Base-by-base conservation (phyloP, 2,888 invertebrate species). In the Nesidiocoris tenuis region DNA sequence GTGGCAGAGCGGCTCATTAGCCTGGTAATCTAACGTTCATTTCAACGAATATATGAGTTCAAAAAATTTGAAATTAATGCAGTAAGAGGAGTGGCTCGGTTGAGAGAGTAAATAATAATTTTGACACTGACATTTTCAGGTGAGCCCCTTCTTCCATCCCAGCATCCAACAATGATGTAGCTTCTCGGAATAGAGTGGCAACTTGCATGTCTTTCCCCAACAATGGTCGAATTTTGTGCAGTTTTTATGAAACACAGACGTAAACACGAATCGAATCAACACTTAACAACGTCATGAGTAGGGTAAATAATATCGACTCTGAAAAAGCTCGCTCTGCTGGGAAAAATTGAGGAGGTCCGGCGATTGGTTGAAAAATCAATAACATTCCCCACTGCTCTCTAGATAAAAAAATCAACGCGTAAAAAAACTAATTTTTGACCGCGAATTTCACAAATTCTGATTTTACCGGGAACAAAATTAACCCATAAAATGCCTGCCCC, bases 141-240 rank as follows among this genome's bases (percentile, higher is more conserved):
- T 81, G 81, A 78, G 81, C 78, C 77, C 81, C 80, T 78, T 82
- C 82, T 80, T 83, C 87, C 86, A 87, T 88, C 80, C 87, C 86
- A 82, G 88, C 89, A 23, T 68, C 75, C 82, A 89, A 85, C 83
- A 89, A 85, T 83, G 88, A 88, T 83, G 88, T 87, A 83, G 88
- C 88, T 86, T 89, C 89, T 82, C 88, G 86, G 83, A 89, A 89
- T 83, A 89, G 84, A 84, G 88, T 89, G 82, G 89, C 89, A 84
- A 89, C 88, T 87, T 89, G 89, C 89, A 89, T 89, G 12, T 1
- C 17, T 12, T 5, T 63, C 23, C n/a, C n/a, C 16, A 63, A 23
- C 1, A 22, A 16, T 63, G 3, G 39, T 5, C n/a, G n/a, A n/a
- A n/a, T n/a, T n/a, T n/a, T n/a, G n/a, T n/a, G n/a, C n/a, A n/a